Conservation (phyloP, 1,140 invertebrate species). For the Antheraea mylitta region DNA sequence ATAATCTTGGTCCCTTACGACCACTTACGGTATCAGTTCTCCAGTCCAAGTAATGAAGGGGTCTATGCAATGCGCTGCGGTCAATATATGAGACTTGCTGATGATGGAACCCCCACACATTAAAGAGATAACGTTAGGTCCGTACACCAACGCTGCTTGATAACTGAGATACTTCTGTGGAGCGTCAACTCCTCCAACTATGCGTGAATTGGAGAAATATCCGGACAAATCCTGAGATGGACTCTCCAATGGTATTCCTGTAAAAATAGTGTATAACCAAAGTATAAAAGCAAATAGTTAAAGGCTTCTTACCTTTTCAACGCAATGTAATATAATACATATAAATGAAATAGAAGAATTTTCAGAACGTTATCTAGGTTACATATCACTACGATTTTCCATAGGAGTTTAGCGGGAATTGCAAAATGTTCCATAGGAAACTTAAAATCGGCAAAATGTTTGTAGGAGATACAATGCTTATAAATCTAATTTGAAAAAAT, state of each 20-base stretch:
- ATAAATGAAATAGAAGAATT: too few species aligned
- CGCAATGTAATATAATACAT: too few species aligned
- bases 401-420: too few species aligned
- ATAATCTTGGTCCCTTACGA: too few species aligned
- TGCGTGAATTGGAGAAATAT: slow-evolving; percentile 12
- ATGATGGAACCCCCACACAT: slow-evolving; percentile 25
- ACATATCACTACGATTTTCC: too few species aligned
- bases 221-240: not conserved
- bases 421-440: too few species aligned
- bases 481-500: too few species aligned
- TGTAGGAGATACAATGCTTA: too few species aligned
- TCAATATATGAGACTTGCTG: slow-evolving; percentile 6
- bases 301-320: too few species aligned
- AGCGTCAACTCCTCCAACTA: slow-evolving; percentile 25
- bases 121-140: not conserved
- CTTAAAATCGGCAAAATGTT: too few species aligned
- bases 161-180: slow-evolving; percentile 14
- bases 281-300: too few species aligned
- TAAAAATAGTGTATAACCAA: not conserved
- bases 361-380: too few species aligned
- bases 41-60: slow-evolving; percentile 2
- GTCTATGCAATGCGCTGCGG: slow-evolving; percentile 27
- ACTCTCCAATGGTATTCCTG: slow-evolving; percentile 13
- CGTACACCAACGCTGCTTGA: slow-evolving; percentile 21
- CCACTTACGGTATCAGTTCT: slow-evolving; percentile 1